Percentiles rank a stretch among this genome's conserved stretches.
phyloP scores from a whole-genome alignment of 2,797 vertebrate species.

The Lates japonicus region DNA sequence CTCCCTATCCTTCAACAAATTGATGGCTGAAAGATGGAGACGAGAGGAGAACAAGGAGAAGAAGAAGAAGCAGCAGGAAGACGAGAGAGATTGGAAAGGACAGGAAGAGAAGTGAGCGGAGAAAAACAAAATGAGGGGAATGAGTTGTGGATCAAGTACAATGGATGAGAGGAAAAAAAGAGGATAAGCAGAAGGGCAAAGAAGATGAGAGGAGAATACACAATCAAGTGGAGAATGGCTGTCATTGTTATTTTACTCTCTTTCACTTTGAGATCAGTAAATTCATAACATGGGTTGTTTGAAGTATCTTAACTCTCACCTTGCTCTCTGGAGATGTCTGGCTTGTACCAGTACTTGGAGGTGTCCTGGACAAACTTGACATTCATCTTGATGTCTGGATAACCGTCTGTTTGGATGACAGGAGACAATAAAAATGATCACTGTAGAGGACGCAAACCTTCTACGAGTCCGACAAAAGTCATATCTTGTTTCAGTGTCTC shows the following conservation, averaged over 20 bases:
- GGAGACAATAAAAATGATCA: constrained; percentile 16
- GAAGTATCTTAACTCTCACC: constrained; percentile 80
- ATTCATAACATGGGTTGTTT: not conserved
- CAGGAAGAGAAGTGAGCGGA: not conserved
- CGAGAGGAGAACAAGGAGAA: not conserved
- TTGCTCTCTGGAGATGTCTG: constrained; percentile 97
- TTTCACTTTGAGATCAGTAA: not conserved
- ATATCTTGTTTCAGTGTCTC: constrained; percentile 12
- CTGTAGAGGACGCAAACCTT: not conserved
- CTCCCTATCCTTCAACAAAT: constrained; percentile 93
- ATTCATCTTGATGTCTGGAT: constrained; percentile 94
- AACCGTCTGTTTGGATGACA: constrained; percentile 86
- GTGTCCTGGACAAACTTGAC: constrained; percentile 99
- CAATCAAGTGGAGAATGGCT: not conserved
- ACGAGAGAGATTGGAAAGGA: not conserved
- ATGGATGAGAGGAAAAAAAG: not conserved
- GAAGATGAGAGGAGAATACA: constrained; percentile 3
- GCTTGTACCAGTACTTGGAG: constrained; percentile 99
- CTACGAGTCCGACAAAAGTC: not conserved
- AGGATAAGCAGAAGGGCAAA: not conserved
- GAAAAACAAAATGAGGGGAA: not conserved
- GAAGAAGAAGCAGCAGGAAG: not conserved
- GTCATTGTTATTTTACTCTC: not conserved
- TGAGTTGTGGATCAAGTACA: not conserved
- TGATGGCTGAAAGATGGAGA: constrained; percentile 88